Evolutionary conservation across 2,113 vertebrate genomes (phyloP).

Genomic region (Nanorana parkeri): DNA sequence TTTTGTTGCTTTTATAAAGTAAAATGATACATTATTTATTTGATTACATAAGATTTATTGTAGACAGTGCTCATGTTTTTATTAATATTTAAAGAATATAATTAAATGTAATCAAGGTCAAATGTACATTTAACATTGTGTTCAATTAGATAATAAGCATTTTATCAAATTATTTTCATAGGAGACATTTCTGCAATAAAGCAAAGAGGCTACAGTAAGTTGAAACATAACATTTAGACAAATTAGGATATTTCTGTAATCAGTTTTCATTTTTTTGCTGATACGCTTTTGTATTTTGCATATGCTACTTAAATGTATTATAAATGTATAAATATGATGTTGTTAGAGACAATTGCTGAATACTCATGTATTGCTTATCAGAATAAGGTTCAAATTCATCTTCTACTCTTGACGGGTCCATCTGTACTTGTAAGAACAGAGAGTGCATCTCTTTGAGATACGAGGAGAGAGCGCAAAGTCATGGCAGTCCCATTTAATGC

Average conservation of each 20-base stretch:
- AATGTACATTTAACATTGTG: no score
- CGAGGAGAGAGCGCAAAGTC: slow-evolving; percentile 47
- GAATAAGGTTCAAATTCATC: slow-evolving; percentile 53
- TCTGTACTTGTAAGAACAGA: slow-evolving; percentile 54
- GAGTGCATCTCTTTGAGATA: slow-evolving; percentile 57
- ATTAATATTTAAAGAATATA: no score
- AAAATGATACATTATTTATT: no score
- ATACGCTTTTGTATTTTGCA: slow-evolving; percentile 5
- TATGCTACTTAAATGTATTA: slow-evolving; percentile 1
- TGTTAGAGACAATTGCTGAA: slow-evolving; percentile 29
- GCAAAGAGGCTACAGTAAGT: no score
- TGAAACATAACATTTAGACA: background rate
- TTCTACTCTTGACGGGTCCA: slow-evolving; percentile 48
- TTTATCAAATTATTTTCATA: no score
- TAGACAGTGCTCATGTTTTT: no score
- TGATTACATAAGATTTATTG: no score
- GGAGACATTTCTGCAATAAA: no score
- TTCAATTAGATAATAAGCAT: no score
- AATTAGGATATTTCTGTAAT: background rate
- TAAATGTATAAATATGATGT: slow-evolving; percentile 46
- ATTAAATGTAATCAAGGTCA: no score
- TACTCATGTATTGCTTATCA: slow-evolving; percentile 50
- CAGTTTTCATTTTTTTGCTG: slow-evolving; percentile 1
- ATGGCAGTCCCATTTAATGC: slow-evolving; percentile 55
- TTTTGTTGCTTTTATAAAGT: no score